Evolutionary conservation across 1,140 invertebrate species (phyloP).

Genomic region (Zaprionus nigranus): DNA sequence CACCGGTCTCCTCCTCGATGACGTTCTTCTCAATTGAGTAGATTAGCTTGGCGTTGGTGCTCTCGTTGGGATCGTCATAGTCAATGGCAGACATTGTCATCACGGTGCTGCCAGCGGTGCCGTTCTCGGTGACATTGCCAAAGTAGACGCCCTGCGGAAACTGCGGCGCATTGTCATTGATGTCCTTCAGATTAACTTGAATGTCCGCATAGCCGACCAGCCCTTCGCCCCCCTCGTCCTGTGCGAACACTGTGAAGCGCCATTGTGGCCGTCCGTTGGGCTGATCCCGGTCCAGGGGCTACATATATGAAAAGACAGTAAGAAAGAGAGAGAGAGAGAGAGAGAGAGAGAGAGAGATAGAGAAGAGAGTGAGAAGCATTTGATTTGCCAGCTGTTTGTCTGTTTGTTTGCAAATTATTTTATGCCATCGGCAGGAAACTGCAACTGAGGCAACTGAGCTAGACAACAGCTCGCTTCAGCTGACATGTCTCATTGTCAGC

Average conservation of each 20-base stretch:
- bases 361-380: conserved; percentile 34
- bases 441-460: conserved; percentile 43
- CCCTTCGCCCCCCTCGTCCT: conserved; percentile 89
- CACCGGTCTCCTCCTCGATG: conserved; percentile 88
- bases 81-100: conserved; percentile 90
- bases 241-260: conserved; percentile 91
- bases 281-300: conserved; percentile 89
- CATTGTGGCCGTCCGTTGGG: conserved; percentile 89
- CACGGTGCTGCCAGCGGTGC: conserved; percentile 87
- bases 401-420: conserved; percentile 70
- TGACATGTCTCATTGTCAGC: conserved; percentile 43
- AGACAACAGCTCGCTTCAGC: not conserved
- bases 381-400: conserved; percentile 57
- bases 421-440: conserved; percentile 61
- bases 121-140: conserved; percentile 88
- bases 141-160: conserved; percentile 88
- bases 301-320: not conserved
- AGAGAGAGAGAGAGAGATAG: not conserved
- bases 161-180: conserved; percentile 92
- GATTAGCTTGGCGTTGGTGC: conserved; percentile 87
- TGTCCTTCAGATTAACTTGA: conserved; percentile 89
- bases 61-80: conserved; percentile 89
- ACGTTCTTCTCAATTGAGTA: conserved; percentile 90
- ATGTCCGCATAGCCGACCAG: conserved; percentile 91
- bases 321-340: not conserved